Base-by-base conservation (phyloP, 53 echinoderm and acorn worm genomes). In the Patiria pectinifera region DNA sequence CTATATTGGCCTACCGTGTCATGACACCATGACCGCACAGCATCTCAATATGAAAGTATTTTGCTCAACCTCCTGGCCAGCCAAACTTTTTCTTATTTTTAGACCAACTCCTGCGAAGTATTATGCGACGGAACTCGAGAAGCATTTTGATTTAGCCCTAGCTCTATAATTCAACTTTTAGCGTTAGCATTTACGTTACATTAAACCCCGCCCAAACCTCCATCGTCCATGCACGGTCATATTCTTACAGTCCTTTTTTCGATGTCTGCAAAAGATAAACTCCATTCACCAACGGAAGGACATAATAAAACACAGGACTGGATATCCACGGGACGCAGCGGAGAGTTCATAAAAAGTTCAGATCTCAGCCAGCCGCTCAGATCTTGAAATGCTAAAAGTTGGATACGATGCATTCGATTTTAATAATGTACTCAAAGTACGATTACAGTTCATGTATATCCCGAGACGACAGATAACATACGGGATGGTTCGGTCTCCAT, bases 221-320 rank as follows among this genome's bases (percentile, higher is more conserved):
- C 70, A 70, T 0, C 16, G 4, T 18, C 16, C 70, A 35, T 35
- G 35, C 69, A 69, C 3, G 0, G 69, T 74, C 74, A 4, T 74
- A 23, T 22, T 74, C 23, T 21, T 74, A n/a, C 22, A 23, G 74
- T 21, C 15, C 21, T 15, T 21, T 18, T 18, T 21, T 15, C 24
- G 24, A 74, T 74, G 74, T 74, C 74, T 74, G 74, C 74, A 74
- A 74, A 74, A 74, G 74, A 74, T 74, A 74, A n/a, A 69, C 22
- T 66, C 15, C 13, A 66, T 66, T 66, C 66, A 18, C 66, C 19
- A 66, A 18, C 66, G 66, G 66, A 66, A 66, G 66, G 66, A 15
- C 66, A 14, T 66, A 15, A 66, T 66, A 66, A 66, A 53, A 66
- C 66, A 0, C 66, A 18, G 4, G 19, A 66, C 19, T 14, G 19